phyloP scores from a whole-genome alignment of 1,140 invertebrate species.

The Cecropterus lyciades region DNA sequence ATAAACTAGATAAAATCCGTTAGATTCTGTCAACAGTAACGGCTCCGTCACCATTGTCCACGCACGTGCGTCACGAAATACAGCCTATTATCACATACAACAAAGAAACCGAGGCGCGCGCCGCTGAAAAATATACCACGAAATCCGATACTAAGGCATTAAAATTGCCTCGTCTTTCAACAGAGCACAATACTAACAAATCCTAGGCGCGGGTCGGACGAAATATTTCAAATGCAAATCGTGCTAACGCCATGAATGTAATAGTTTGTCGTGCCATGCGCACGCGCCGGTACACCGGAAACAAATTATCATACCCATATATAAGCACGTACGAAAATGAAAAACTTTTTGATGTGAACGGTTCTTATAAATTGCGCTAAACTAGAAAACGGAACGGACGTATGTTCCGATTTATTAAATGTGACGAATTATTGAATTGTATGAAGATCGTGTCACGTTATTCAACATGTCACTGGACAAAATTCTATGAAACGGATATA shows the following conservation, averaged over 20 bases:
- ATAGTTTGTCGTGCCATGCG: conserved; percentile 77
- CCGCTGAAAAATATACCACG: conserved; percentile 78
- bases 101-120: conserved; percentile 70
- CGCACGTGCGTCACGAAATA: conserved; percentile 73
- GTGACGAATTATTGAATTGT: conserved; percentile 38
- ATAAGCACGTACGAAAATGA: conserved; percentile 76
- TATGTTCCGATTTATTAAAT: conserved; percentile 36
- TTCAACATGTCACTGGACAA: conserved; percentile 17
- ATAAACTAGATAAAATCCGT: conserved; percentile 21
- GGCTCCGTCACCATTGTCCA: conserved; percentile 49
- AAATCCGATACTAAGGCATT: conserved; percentile 76
- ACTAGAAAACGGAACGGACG: conserved; percentile 63
- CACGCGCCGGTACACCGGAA: conserved; percentile 79
- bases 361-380: conserved; percentile 73
- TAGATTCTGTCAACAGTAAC: conserved; percentile 9
- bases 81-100: conserved; percentile 62
- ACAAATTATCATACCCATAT: conserved; percentile 82
- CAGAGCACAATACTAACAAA: conserved; percentile 60
- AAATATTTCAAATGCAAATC: conserved; percentile 84
- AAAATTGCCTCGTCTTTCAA: conserved; percentile 55
- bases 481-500: conserved; percentile 19
- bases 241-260: conserved; percentile 81
- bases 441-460: background rate
- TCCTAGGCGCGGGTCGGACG: conserved; percentile 70
- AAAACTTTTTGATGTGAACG: conserved; percentile 78